These are phyloP conservation scores for Pseudochirops cupreus DNA, from an alignment of 2,797 vertebrate genomes.

Conservation along the genomic window DNA sequence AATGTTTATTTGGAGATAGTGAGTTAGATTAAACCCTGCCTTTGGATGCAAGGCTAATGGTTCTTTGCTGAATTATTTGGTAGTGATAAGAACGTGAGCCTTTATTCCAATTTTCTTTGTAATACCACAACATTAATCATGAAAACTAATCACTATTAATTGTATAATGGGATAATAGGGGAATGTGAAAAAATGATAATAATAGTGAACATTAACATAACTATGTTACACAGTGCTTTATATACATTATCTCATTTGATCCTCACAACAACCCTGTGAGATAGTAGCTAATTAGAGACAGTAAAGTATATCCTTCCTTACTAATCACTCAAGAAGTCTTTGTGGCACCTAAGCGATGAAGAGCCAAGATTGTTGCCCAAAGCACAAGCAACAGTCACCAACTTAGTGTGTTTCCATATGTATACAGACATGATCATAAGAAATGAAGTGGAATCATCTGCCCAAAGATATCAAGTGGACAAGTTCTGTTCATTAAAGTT, in stretches of 20 bases:
- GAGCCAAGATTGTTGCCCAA: not conserved
- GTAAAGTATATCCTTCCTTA: slow-evolving; percentile 12
- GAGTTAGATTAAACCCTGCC: not conserved
- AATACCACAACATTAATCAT: not conserved
- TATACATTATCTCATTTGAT: not conserved
- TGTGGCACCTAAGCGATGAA: not conserved
- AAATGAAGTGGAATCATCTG: slow-evolving; percentile 53
- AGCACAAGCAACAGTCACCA: not conserved
- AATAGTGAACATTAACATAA: not conserved
- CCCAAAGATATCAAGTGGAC: slow-evolving; percentile 45
- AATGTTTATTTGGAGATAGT: slow-evolving; percentile 15
- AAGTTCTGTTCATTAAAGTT: slow-evolving; percentile 57
- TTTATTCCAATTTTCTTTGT: slow-evolving; percentile 2
- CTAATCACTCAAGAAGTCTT: slow-evolving; percentile 43
- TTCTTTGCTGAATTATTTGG: slow-evolving; percentile 22
- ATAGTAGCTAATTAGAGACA: slow-evolving; percentile 6
- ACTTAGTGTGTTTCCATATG: not conserved
- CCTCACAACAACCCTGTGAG: not conserved
- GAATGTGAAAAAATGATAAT: not conserved
- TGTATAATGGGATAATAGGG: slow-evolving; percentile 1
- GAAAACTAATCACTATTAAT: slow-evolving; percentile 17
- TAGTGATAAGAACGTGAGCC: not conserved
- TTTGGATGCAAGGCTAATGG: not conserved
- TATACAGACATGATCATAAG: not conserved
- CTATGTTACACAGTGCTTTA: not conserved